Evolutionary conservation across 2,113 vertebrate genomes (phyloP).

Genomic region (Rhabdornis inornatus): DNA sequence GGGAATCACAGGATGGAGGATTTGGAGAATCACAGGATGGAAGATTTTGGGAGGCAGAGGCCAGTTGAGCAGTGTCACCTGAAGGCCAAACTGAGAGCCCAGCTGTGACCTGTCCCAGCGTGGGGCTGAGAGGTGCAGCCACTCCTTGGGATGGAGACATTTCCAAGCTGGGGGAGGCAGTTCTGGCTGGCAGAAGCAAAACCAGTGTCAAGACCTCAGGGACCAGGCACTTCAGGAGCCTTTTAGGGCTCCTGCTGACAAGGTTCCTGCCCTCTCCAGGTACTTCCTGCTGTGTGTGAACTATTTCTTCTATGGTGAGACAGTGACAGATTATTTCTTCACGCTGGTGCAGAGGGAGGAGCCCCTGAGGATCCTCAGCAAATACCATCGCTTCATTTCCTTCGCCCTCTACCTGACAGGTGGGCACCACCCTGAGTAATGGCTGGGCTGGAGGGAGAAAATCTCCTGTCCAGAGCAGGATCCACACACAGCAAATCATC

Average conservation of each 20-base stretch:
- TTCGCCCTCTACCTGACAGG: slow-evolving; percentile 96
- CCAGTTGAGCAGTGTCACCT: no score
- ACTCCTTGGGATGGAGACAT: no score
- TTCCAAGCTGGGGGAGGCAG: no score
- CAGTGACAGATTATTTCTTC: slow-evolving; percentile 97
- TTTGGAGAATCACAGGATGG: neutral
- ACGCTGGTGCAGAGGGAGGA: slow-evolving; percentile 96
- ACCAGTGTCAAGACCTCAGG: neutral
- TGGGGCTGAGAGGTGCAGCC: no score
- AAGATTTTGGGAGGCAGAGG: neutral
- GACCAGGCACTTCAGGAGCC: neutral
- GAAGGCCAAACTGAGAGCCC: no score
- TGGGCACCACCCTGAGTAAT: neutral
- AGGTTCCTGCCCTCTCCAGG: slow-evolving; percentile 69
- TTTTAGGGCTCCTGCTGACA: neutral
- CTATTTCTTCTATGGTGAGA: slow-evolving; percentile 98
- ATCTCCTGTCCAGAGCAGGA: neutral
- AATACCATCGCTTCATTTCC: slow-evolving; percentile 98
- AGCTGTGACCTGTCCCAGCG: no score
- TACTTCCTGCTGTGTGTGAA: slow-evolving; percentile 98
- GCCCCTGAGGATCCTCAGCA: slow-evolving; percentile 93
- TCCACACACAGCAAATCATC: neutral
- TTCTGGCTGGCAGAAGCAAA: no score
- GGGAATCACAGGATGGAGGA: no score
- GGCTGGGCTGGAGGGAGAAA: neutral